These are phyloP conservation scores for Synergus gifuensis DNA, from an alignment of 2,888 invertebrate species.

Conservation along the genomic window DNA sequence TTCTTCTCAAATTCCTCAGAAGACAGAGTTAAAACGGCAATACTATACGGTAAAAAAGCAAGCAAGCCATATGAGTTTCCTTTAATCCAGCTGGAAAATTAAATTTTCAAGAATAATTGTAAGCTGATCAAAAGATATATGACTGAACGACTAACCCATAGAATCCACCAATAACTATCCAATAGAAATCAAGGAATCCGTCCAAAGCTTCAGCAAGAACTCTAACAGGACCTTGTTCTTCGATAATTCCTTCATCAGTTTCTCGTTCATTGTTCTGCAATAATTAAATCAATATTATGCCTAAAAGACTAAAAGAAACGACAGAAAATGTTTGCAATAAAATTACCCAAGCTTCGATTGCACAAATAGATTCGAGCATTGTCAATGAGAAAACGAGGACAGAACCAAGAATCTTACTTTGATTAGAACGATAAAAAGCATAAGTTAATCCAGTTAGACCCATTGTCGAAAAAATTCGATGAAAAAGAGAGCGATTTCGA, in stretches of 20 bases:
- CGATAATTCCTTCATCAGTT: background rate
- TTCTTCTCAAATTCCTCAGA: slow-evolving; percentile 55
- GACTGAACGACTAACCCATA: slow-evolving; percentile 57
- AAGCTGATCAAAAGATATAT: background rate
- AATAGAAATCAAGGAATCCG: slow-evolving; percentile 49
- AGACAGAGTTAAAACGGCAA: slow-evolving; percentile 57
- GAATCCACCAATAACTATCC: slow-evolving; percentile 58
- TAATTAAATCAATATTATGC: background rate
- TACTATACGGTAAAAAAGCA: slow-evolving; percentile 61
- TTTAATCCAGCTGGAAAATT: slow-evolving; percentile 51
- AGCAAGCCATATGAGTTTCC: slow-evolving; percentile 59
- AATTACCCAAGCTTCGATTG: slow-evolving; percentile 23
- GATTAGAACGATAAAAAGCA: slow-evolving; percentile 58
- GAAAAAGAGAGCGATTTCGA: slow-evolving; percentile 45
- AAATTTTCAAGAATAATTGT: slow-evolving; percentile 17
- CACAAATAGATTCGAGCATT: slow-evolving; percentile 49
- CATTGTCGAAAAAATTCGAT: slow-evolving; percentile 52
- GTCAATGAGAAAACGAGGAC: slow-evolving; percentile 51
- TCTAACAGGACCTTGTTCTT: background rate
- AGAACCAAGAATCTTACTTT: slow-evolving; percentile 51
- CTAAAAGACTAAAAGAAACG: background rate
- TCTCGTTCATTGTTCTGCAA: slow-evolving; percentile 12
- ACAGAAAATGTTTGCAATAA: background rate
- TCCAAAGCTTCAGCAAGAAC: background rate
- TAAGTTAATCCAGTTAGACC: slow-evolving; percentile 57